Conservation (phyloP, 2,888 invertebrate genomes). For the Alloplasta piceator region DNA sequence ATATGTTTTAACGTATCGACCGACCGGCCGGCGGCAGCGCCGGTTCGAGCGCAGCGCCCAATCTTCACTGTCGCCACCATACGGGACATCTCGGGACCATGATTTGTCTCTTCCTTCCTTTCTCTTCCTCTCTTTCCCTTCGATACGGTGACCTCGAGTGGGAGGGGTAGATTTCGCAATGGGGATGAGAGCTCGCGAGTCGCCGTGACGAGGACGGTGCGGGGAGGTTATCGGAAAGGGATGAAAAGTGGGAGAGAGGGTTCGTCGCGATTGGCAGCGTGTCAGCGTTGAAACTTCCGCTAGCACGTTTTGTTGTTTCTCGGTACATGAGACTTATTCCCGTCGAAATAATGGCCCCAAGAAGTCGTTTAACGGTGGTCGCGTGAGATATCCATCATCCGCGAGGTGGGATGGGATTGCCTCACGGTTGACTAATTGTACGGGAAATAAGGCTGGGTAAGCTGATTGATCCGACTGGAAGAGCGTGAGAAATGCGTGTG, state of each 20-base stretch:
- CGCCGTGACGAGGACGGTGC: background rate
- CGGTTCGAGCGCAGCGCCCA: slow-evolving; percentile 56
- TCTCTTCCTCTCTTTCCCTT: slow-evolving; percentile 13
- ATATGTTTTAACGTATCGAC: slow-evolving; percentile 74
- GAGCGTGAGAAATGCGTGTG: slow-evolving; percentile 15
- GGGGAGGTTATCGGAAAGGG: background rate
- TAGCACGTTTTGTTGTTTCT: slow-evolving; percentile 64
- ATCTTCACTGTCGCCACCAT: slow-evolving; percentile 54
- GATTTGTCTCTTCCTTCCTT: slow-evolving; percentile 29
- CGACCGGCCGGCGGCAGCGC: slow-evolving; percentile 67
- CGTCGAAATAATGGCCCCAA: slow-evolving; percentile 14
- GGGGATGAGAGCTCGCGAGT: slow-evolving; percentile 29
- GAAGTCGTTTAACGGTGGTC: slow-evolving; percentile 16
- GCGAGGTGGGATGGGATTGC: background rate
- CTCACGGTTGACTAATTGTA: slow-evolving; percentile 43
- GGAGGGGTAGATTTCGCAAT: slow-evolving; percentile 19
- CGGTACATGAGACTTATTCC: background rate
- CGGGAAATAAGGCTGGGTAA: slow-evolving; percentile 48
- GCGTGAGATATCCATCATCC: background rate
- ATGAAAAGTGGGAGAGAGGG: slow-evolving; percentile 32
- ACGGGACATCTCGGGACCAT: slow-evolving; percentile 49
- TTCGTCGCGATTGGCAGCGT: slow-evolving; percentile 65
- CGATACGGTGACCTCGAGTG: slow-evolving; percentile 14
- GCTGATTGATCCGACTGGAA: slow-evolving; percentile 12
- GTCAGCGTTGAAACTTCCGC: slow-evolving; percentile 62